Base-by-base conservation (phyloP, 2,888 invertebrate species). In the Arrhopalites spinosus region DNA sequence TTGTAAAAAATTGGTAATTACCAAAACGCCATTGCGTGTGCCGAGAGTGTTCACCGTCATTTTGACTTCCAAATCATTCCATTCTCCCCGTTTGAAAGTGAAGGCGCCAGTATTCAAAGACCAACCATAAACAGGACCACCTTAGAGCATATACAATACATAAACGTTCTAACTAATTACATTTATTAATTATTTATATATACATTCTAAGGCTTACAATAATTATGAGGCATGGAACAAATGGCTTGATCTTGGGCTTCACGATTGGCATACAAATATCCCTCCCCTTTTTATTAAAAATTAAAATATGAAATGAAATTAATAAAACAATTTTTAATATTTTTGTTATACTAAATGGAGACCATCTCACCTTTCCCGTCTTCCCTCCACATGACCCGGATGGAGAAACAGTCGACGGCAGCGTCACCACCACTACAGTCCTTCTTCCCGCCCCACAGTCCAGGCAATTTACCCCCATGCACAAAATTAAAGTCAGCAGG, bases 231-330 rank as follows among this genome's bases (percentile, higher is more conserved):
- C 69, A 72, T 78, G 43, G 77, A 53, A 63, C 81, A 81, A 67
- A 81, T 81, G 20, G 76, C 75, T 45, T 78, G 81, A 53, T 81
- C 79, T 66, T 81, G 81, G 2, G 81, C 80, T 17, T 81, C 77
- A 0, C 81, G 73, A 45, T 81, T 81, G 1, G 81, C 81, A 43
- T 81, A 81, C 0, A 81, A 73, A 73, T 80, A 80, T 45, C 76
- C 27, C 50, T 80, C 80, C 11, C 80, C 80, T 2, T 70, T n/a
- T n/a, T n/a, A n/a, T 20, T n/a, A n/a, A n/a, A n/a, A n/a, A n/a
- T n/a, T n/a, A n/a, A n/a, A n/a, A n/a, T n/a, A n/a, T n/a, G n/a
- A n/a, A n/a, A n/a, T n/a, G n/a, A n/a, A n/a, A n/a, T n/a, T n/a
- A n/a, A n/a, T n/a, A n/a, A n/a, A n/a, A n/a, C n/a, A n/a, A n/a